A percentile compares a stretch with the other conserved stretches of the same genome.
Conservation (phyloP, 1,140 invertebrate genomes). For the Alviniconcha marisindica region DNA sequence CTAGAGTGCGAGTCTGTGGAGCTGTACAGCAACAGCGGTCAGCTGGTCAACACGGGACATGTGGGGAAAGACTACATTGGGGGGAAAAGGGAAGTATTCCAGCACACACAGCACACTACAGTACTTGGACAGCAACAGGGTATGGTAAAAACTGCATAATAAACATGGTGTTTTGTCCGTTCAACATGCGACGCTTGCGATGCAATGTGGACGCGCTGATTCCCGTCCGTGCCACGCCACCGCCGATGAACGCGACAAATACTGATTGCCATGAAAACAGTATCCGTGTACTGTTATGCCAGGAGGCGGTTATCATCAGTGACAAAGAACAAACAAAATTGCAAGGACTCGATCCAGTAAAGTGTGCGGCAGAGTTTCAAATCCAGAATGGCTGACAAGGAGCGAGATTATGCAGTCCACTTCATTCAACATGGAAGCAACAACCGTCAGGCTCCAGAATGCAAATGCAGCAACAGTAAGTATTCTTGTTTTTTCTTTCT, state of each 20-base stretch:
- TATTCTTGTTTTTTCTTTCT: neutral
- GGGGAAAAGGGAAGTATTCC: no score
- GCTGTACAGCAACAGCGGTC: no score
- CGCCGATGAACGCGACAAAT: neutral
- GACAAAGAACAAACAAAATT: neutral
- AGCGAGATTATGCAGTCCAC: neutral
- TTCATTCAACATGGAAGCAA: no score
- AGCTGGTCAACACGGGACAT: no score
- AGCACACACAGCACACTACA: neutral
- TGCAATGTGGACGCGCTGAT: no score
- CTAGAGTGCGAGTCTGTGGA: no score
- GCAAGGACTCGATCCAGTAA: neutral
- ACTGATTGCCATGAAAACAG: constrained; percentile 21
- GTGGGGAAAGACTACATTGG: no score
- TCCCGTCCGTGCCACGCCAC: no score
- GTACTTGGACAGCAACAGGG: neutral
- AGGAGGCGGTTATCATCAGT: no score
- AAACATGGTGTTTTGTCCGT: neutral
- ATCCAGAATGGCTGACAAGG: constrained; percentile 24
- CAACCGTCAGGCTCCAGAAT: neutral
- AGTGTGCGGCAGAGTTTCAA: constrained; percentile 12
- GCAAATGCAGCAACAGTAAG: neutral
- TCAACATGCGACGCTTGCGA: neutral
- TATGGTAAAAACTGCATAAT: constrained; percentile 19
- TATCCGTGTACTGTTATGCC: neutral